These are phyloP conservation scores for Malachius bipustulatus DNA, from an alignment of 2,888 invertebrate species.

Conservation along the genomic window DNA sequence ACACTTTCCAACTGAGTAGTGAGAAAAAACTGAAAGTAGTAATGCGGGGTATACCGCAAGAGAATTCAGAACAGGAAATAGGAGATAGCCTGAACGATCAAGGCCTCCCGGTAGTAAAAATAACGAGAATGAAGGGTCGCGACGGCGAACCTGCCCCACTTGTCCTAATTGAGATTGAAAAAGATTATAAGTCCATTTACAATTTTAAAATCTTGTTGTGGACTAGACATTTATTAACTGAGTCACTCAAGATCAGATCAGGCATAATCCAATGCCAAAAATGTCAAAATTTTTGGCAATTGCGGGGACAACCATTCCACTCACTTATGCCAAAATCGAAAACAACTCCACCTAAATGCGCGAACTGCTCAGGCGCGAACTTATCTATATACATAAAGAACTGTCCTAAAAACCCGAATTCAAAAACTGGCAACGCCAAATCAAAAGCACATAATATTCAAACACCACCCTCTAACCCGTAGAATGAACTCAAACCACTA, in stretches of 20 bases:
- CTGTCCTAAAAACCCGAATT: slow-evolving; percentile 5
- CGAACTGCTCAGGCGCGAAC: slow-evolving; percentile 8
- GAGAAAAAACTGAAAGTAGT: slow-evolving; percentile 2
- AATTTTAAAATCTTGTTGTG: neutral
- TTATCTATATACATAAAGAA: slow-evolving; percentile 6
- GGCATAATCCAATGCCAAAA: slow-evolving; percentile 7
- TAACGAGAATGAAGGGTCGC: neutral
- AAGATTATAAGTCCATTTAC: slow-evolving; percentile 1
- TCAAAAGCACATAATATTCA: neutral
- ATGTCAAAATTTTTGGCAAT: slow-evolving; percentile 9
- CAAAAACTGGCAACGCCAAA: too few species aligned
- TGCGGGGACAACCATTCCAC: slow-evolving; percentile 6
- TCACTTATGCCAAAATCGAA: slow-evolving; percentile 1
- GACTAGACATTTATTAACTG: too few species aligned
- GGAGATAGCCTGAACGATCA: neutral
- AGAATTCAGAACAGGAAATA: neutral
- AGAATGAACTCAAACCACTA: too few species aligned
- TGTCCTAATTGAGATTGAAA: slow-evolving; percentile 6
- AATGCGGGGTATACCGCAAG: neutral
- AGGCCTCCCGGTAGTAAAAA: neutral
- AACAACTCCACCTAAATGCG: slow-evolving; percentile 5
- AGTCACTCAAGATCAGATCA: too few species aligned
- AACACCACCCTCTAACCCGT: too few species aligned
- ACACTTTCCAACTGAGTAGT: slow-evolving; percentile 4
- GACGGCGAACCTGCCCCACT: slow-evolving; percentile 4